Evolutionary conservation across 2,888 invertebrate genomes (phyloP).

Genomic region (Chymomyza fuscimana): DNA sequence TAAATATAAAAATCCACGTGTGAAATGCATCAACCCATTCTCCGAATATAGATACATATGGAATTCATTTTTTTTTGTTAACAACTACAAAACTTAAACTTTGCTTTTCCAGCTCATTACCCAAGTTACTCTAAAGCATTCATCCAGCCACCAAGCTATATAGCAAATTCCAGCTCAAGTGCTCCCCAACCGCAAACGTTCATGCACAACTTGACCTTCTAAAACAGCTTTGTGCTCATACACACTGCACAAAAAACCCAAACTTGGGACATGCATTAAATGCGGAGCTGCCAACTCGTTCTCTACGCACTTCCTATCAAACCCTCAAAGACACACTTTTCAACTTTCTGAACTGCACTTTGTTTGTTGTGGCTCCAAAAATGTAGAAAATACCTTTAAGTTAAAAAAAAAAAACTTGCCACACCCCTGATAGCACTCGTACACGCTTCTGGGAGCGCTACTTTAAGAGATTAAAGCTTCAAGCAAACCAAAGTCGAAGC

Average conservation of each 20-base stretch:
- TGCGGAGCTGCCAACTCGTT: constrained; percentile 31
- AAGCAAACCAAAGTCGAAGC: not conserved
- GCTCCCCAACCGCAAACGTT: constrained; percentile 32
- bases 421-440: constrained; percentile 24
- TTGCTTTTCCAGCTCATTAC: constrained; percentile 66
- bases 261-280: constrained; percentile 27
- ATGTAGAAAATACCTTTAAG: constrained; percentile 72
- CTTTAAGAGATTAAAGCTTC: constrained; percentile 50
- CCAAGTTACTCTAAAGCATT: constrained; percentile 47
- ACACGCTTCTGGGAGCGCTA: not conserved
- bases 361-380: constrained; percentile 30
- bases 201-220: constrained; percentile 54
- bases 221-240: not conserved
- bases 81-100: not conserved
- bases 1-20: too few relatives aligned
- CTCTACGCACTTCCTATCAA: constrained; percentile 13
- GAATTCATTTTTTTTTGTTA: not conserved
- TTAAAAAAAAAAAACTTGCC: constrained; percentile 22
- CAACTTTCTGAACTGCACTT: constrained; percentile 45
- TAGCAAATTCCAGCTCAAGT: constrained; percentile 22
- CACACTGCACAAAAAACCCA: not conserved
- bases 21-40: not conserved
- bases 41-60: not conserved
- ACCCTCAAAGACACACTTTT: constrained; percentile 38
- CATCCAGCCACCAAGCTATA: constrained; percentile 1